phyloP scores from a whole-genome alignment of 1,140 invertebrate species.

The Drosophila subobscura region DNA sequence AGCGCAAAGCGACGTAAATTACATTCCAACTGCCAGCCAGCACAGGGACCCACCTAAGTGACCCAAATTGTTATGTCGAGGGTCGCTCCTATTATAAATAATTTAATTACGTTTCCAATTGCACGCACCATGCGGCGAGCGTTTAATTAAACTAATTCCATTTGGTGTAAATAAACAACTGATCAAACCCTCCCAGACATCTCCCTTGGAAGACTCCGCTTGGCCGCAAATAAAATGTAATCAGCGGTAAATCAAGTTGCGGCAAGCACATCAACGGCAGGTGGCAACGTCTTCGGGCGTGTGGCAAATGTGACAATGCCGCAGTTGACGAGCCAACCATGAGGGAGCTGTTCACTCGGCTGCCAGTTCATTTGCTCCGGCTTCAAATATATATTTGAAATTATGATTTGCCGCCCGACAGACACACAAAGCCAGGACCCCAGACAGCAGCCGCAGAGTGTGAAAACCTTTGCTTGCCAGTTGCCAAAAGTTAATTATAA shows the following conservation, averaged over 20 bases:
- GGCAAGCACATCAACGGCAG: conserved; percentile 61
- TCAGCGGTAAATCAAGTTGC: conserved; percentile 76
- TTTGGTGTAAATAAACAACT: conserved; percentile 61
- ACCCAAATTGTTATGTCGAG: conserved; percentile 77
- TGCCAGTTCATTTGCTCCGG: conserved; percentile 48
- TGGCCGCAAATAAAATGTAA: conserved; percentile 69
- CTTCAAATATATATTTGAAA: conserved; percentile 76
- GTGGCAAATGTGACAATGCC: conserved; percentile 46
- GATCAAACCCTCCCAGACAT: conserved; percentile 25
- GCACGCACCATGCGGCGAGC: conserved; percentile 37
- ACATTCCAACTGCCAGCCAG: conserved; percentile 45
- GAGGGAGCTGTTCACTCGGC: conserved; percentile 3
- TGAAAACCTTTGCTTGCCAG: conserved; percentile 59
- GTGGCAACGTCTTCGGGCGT: conserved; percentile 29
- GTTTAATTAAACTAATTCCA: conserved; percentile 77
- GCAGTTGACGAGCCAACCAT: conserved; percentile 33
- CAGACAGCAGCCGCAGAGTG: conserved; percentile 24
- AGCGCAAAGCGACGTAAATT: conserved; percentile 51
- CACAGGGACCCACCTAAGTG: conserved; percentile 73
- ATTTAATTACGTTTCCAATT: conserved; percentile 72
- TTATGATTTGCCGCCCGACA: conserved; percentile 59
- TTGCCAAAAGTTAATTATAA: conserved; percentile 74
- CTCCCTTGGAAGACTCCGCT: no score
- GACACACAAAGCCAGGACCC: conserved; percentile 9
- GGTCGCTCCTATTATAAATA: conserved; percentile 52